Conservation (phyloP, 1,140 invertebrate species). For the Portunus trituberculatus region DNA sequence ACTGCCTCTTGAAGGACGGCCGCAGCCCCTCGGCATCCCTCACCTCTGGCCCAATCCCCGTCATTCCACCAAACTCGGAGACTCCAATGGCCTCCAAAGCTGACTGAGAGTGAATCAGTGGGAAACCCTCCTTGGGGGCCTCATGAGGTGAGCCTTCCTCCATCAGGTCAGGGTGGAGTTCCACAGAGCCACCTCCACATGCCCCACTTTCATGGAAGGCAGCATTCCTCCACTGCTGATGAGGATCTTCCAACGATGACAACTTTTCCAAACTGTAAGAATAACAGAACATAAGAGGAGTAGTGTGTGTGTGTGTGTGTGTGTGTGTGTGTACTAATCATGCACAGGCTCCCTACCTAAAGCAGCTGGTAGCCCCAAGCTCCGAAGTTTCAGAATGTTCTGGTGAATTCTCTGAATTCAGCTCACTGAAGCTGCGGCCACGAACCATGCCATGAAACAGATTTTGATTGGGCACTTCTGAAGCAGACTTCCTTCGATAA, state of each 20-base stretch:
- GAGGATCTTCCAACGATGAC: neutral
- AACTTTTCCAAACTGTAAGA: neutral
- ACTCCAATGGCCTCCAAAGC: neutral
- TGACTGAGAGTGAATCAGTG: neutral
- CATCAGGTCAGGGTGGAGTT: neutral
- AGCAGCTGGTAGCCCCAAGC: neutral
- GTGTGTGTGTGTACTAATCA: neutral
- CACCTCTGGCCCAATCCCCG: neutral
- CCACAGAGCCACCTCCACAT: neutral
- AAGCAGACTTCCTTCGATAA: neutral
- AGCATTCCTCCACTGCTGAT: neutral
- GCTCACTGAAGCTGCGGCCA: constrained; percentile 18
- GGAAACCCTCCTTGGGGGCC: neutral
- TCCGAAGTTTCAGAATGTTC: neutral
- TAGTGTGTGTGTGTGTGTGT: neutral
- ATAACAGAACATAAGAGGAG: neutral
- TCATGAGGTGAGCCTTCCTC: neutral
- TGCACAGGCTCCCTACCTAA: neutral
- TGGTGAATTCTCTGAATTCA: neutral
- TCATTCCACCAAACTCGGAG: neutral
- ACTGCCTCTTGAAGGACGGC: constrained; percentile 30
- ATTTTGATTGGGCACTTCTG: neutral
- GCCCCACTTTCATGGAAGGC: neutral
- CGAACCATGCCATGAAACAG: too few species aligned
- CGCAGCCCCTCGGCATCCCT: neutral